Evolutionary conservation across 1,140 invertebrate genomes (phyloP).

Genomic region (Halesus radiatus): DNA sequence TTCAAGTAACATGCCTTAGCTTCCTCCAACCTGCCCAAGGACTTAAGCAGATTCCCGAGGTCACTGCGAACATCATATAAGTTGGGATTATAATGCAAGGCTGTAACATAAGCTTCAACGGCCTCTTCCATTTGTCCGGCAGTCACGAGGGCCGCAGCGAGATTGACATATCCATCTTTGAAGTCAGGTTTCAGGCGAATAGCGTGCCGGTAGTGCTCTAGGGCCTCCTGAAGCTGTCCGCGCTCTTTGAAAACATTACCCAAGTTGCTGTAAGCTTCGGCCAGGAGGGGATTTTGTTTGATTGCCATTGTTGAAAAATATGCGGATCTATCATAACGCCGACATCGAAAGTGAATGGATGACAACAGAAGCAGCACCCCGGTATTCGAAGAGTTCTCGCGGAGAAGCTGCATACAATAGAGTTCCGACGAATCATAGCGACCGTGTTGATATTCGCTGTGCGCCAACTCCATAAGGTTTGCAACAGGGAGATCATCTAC

Average conservation of each 20-base stretch:
- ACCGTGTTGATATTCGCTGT: conserved; percentile 43
- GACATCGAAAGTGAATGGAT: conserved; percentile 42
- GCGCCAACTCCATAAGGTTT: conserved; percentile 41
- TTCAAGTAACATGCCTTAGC: conserved; percentile 48
- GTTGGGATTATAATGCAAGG: conserved; percentile 34
- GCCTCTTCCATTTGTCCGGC: conserved; percentile 41
- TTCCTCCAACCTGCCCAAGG: conserved; percentile 40
- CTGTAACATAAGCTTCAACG: conserved; percentile 32
- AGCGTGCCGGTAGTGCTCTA: conserved; percentile 40
- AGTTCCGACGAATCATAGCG: conserved; percentile 43
- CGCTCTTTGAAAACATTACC: conserved; percentile 43
- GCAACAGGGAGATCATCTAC: background rate
- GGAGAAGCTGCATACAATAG: conserved; percentile 40
- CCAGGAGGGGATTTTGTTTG: conserved; percentile 40
- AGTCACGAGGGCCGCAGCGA: conserved; percentile 18
- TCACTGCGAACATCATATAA: conserved; percentile 35
- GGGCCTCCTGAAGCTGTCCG: conserved; percentile 32
- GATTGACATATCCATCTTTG: conserved; percentile 43
- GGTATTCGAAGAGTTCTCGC: conserved; percentile 4
- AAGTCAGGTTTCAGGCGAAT: conserved; percentile 45
- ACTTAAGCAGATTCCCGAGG: conserved; percentile 42
- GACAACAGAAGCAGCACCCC: conserved; percentile 38
- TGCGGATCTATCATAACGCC: conserved; percentile 37
- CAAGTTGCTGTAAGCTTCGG: conserved; percentile 47
- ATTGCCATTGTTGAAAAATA: conserved; percentile 45